Percentiles rank a stretch among this genome's conserved stretches.
These are phyloP conservation scores for Pachyrhynchus sulphureomaculatus DNA, from an alignment of 1,140 invertebrate species.

Conservation along the genomic window DNA sequence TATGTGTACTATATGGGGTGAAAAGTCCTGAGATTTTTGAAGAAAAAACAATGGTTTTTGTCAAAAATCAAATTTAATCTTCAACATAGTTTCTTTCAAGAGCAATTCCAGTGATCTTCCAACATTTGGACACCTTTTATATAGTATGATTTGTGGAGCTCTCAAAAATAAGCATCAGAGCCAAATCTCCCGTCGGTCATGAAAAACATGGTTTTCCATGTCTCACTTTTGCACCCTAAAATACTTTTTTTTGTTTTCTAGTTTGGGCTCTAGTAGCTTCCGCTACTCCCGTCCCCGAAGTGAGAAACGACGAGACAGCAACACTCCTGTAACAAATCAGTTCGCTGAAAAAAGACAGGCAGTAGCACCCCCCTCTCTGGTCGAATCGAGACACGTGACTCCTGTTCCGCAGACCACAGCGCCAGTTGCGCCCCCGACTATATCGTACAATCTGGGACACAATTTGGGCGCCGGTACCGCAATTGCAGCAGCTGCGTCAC, in stretches of 20 bases:
- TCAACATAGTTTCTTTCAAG: no score
- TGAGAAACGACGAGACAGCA: conserved; percentile 48
- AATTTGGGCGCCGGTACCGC: conserved; percentile 77
- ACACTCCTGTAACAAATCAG: conserved; percentile 37
- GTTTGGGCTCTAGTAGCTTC: conserved; percentile 31
- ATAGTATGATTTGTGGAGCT: no score
- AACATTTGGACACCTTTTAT: no score
- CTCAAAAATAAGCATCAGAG: no score
- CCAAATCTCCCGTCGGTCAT: no score
- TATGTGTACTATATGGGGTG: conserved; percentile 11
- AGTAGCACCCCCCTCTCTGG: conserved; percentile 33
- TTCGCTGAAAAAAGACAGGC: conserved; percentile 54
- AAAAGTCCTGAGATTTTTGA: no score
- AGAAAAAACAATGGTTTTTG: no score
- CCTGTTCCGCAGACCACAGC: conserved; percentile 19
- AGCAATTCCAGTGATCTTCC: no score
- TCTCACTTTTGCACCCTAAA: no score
- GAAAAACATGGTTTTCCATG: no score
- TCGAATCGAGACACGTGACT: conserved; percentile 32
- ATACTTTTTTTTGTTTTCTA: background rate
- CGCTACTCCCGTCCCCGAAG: conserved; percentile 41
- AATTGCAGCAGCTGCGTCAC: conserved; percentile 91
- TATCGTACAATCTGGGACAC: conserved; percentile 58
- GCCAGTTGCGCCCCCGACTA: conserved; percentile 36
- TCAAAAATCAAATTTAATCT: background rate